Conservation (phyloP, 2,797 vertebrate genomes). For the Periophthalmus magnuspinnatus region DNA sequence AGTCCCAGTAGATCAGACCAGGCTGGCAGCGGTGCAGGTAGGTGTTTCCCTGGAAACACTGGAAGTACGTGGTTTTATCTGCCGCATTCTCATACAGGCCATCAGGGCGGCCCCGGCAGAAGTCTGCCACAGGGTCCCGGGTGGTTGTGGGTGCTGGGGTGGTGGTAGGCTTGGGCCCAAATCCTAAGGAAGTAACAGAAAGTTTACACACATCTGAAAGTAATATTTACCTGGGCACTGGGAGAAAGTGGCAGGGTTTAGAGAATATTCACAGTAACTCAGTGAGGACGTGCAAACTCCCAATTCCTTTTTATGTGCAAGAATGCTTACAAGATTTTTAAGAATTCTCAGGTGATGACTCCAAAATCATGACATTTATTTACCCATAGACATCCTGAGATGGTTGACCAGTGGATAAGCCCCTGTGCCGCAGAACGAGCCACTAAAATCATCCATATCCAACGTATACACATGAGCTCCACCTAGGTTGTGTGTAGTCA, state of each 20-base stretch:
- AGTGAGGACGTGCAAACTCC: neutral
- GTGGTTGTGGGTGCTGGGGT: conserved; percentile 70
- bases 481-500: conserved; percentile 63
- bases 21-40: conserved; percentile 76
- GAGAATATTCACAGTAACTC: neutral
- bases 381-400: conserved; percentile 72
- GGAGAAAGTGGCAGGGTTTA: neutral
- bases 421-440: conserved; percentile 68
- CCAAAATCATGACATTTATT: conserved; percentile 11
- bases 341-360: neutral
- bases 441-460: conserved; percentile 81
- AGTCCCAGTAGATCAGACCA: conserved; percentile 73
- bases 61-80: conserved; percentile 71
- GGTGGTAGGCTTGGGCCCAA: conserved; percentile 75
- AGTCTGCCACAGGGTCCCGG: conserved; percentile 57
- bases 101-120: conserved; percentile 69
- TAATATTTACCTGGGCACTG: neutral
- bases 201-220: neutral
- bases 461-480: conserved; percentile 78
- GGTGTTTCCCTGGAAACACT: conserved; percentile 74
- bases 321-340: too few relatives aligned
- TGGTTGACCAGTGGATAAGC: conserved; percentile 75
- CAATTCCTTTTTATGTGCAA: neutral
- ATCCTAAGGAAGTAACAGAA: conserved; percentile 56
- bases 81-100: conserved; percentile 70